These are phyloP conservation scores for Atopsyche davidsoni DNA, from an alignment of 1,140 invertebrate genomes.

Conservation along the genomic window DNA sequence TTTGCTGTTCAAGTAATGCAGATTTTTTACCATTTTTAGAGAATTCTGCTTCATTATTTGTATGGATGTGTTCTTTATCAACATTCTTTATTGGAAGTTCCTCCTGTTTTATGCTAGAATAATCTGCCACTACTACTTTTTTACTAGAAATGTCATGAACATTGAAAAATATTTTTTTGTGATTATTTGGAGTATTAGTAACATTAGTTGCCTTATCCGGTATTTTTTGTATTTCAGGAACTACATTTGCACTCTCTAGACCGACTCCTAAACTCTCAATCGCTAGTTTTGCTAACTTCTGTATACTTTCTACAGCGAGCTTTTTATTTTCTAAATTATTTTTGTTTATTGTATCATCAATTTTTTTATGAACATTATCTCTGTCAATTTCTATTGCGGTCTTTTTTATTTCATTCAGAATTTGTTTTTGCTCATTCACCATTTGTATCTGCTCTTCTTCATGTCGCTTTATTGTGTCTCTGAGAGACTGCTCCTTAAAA, in stretches of 20 bases:
- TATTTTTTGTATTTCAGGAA: constrained; percentile 34
- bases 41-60: constrained; percentile 39
- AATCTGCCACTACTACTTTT: constrained; percentile 38
- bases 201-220: constrained; percentile 20
- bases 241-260: constrained; percentile 29
- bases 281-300: constrained; percentile 45
- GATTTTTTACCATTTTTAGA: constrained; percentile 38
- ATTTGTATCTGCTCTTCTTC: constrained; percentile 51
- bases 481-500: constrained; percentile 45
- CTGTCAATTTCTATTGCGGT: constrained; percentile 45
- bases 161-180: constrained; percentile 21
- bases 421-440: constrained; percentile 52
- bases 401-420: constrained; percentile 51
- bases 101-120: constrained; percentile 36
- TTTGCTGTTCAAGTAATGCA: constrained; percentile 2
- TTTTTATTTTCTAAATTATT: constrained; percentile 41
- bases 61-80: constrained; percentile 33
- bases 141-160: constrained; percentile 33
- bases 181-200: constrained; percentile 29
- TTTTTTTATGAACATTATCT: constrained; percentile 20
- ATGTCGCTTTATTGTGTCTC: constrained; percentile 52
- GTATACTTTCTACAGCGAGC: constrained; percentile 45
- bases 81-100: constrained; percentile 20
- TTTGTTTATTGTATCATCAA: constrained; percentile 38
- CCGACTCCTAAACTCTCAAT: constrained; percentile 37